Conservation (phyloP, 2,113 vertebrate genomes). For the Sorex araneus region DNA sequence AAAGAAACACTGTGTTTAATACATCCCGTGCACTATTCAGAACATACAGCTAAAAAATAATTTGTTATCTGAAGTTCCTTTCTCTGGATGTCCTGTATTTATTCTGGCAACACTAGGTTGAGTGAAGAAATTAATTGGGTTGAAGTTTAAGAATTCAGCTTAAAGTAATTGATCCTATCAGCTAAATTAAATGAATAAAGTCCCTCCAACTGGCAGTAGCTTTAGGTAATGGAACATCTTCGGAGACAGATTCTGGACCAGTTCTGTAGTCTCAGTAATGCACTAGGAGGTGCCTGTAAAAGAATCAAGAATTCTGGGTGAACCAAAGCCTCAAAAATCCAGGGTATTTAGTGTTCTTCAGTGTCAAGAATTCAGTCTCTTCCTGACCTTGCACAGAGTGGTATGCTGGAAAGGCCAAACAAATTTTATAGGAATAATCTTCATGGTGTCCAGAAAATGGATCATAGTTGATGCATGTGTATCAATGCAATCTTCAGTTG, state of each 20-base stretch:
- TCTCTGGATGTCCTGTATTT: background rate
- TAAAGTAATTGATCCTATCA: background rate
- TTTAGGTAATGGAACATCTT: background rate
- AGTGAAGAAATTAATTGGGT: constrained; percentile 1
- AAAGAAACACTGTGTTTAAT: background rate
- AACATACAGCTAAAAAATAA: background rate
- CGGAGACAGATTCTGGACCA: background rate
- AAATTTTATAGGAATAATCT: background rate
- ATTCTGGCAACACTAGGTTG: background rate
- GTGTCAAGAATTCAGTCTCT: background rate
- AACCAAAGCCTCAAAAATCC: background rate
- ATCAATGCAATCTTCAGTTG: too few species aligned
- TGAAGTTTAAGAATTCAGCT: background rate
- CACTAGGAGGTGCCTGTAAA: too few species aligned
- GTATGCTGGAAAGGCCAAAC: too few species aligned
- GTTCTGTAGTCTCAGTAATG: background rate
- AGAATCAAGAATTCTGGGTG: background rate
- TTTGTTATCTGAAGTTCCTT: constrained; percentile 5
- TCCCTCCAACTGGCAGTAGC: background rate
- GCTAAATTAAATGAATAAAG: background rate
- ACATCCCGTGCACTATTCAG: background rate
- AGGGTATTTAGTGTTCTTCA: background rate
- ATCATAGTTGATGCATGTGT: too few species aligned
- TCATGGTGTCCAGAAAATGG: too few species aligned
- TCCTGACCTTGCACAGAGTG: background rate